Evolutionary conservation across 1,140 invertebrate genomes (phyloP).

Genomic region (Cardiocondyla obscurior): DNA sequence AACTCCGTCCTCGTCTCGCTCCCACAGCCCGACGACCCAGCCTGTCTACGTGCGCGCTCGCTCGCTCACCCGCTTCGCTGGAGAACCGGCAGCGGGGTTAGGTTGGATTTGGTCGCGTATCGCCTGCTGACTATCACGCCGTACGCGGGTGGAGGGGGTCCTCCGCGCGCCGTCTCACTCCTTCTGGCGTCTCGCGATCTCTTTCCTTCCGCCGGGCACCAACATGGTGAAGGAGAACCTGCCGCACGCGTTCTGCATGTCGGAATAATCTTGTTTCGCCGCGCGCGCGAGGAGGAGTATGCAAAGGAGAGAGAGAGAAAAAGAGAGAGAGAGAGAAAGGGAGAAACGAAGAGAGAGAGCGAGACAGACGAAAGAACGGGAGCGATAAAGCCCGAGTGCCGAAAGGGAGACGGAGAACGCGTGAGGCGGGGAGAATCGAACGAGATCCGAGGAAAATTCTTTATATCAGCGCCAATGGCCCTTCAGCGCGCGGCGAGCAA

Average conservation of each 20-base stretch:
- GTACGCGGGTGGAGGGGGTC: slow-evolving; percentile 60
- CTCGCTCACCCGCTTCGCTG: slow-evolving; percentile 66
- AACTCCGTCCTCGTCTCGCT: slow-evolving; percentile 43
- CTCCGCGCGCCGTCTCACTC: neutral
- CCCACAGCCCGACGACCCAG: slow-evolving; percentile 56
- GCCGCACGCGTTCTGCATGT: slow-evolving; percentile 61
- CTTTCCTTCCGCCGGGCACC: slow-evolving; percentile 23
- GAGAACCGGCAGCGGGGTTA: slow-evolving; percentile 81
- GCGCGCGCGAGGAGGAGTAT: slow-evolving; percentile 48
- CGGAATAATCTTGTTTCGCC: slow-evolving; percentile 80
- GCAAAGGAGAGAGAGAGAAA: slow-evolving; percentile 2
- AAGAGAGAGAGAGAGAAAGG: slow-evolving; percentile 3
- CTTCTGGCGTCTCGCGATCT: slow-evolving; percentile 16
- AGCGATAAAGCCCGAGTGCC: slow-evolving; percentile 20
- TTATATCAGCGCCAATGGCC: slow-evolving; percentile 71
- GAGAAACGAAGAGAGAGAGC: neutral
- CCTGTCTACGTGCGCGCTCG: slow-evolving; percentile 44
- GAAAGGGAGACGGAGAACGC: slow-evolving; percentile 38
- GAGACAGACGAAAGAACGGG: slow-evolving; percentile 1
- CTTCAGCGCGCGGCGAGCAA: slow-evolving; percentile 32
- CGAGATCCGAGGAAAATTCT: slow-evolving; percentile 75
- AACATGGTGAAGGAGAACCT: slow-evolving; percentile 61
- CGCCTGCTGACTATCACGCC: slow-evolving; percentile 76
- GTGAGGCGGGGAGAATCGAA: slow-evolving; percentile 55
- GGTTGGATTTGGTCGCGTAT: slow-evolving; percentile 77